A percentile compares a stretch with the other conserved stretches of the same genome.
These are phyloP conservation scores for Spondyliosoma cantharus DNA, from an alignment of 2,797 vertebrate species.

Conservation along the genomic window DNA sequence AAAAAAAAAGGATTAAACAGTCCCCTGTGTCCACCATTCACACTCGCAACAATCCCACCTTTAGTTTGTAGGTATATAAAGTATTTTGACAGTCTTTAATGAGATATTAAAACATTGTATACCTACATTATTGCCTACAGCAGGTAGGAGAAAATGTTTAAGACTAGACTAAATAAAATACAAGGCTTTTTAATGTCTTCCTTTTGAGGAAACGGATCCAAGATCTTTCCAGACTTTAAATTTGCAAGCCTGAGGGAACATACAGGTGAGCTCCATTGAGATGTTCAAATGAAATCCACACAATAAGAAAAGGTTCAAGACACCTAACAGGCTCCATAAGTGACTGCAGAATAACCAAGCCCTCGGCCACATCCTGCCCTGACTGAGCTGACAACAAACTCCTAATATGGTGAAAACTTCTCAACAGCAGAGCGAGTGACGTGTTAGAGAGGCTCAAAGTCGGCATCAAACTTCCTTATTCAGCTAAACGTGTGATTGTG, in stretches of 20 bases:
- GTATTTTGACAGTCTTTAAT: background rate
- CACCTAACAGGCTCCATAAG: background rate
- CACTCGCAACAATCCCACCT: background rate
- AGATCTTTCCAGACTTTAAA: background rate
- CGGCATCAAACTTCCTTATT: constrained; percentile 83
- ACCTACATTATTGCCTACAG: background rate
- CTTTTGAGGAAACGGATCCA: background rate
- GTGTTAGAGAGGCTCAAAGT: constrained; percentile 63
- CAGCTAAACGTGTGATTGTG: constrained; percentile 32
- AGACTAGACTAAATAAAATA: background rate
- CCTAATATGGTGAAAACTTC: constrained; percentile 87
- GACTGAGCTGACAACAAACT: constrained; percentile 71
- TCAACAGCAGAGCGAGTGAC: constrained; percentile 67
- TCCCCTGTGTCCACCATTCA: background rate
- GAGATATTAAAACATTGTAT: background rate
- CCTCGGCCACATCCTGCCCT: constrained; percentile 83
- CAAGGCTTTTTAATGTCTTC: background rate
- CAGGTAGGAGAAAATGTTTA: too few relatives aligned
- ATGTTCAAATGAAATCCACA: too few relatives aligned
- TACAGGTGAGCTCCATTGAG: background rate
- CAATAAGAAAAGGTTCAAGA: constrained; percentile 1
- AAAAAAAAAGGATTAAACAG: background rate
- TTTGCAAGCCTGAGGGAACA: background rate
- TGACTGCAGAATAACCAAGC: constrained; percentile 23
- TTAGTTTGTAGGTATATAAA: background rate